Evolutionary conservation across 2,113 vertebrate genomes (phyloP).

Genomic region (Acanthisitta chloris): DNA sequence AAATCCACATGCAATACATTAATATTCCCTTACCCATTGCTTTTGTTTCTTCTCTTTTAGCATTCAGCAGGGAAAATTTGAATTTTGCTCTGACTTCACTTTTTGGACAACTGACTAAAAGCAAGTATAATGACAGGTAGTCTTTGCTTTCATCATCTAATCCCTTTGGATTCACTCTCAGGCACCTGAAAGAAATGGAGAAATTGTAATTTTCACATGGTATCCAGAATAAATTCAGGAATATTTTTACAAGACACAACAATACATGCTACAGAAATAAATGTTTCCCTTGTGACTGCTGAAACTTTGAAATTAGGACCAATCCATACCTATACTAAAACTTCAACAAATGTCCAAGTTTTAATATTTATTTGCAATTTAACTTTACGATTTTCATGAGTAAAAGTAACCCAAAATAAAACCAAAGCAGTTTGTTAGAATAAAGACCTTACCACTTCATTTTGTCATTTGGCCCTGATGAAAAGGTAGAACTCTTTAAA

Average conservation of each 20-base stretch:
- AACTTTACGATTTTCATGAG: not conserved
- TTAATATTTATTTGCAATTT: not conserved
- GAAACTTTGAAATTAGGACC: not conserved
- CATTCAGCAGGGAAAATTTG: constrained; percentile 96
- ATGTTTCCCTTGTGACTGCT: not conserved
- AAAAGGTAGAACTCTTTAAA: constrained; percentile 87
- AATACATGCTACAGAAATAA: not conserved
- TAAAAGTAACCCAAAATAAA: not conserved
- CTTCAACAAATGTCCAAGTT: not conserved
- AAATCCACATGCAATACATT: not conserved
- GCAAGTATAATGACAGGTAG: constrained; percentile 96
- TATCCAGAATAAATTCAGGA: not conserved
- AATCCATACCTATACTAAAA: not conserved
- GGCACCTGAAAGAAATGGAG: constrained; percentile 82
- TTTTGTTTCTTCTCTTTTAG: constrained; percentile 98
- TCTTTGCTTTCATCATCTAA: constrained; percentile 99
- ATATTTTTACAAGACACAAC: not conserved
- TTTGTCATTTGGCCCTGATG: constrained; percentile 86
- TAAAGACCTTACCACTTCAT: constrained; percentile 83
- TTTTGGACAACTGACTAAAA: constrained; percentile 99
- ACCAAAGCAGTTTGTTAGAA: not conserved
- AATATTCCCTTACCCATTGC: constrained; percentile 89
- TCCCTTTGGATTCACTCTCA: constrained; percentile 98
- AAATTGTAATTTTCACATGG: constrained; percentile 1
- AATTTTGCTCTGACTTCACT: constrained; percentile 99